Evolutionary conservation across 2,113 vertebrate species (phyloP).

Genomic region (Penelope pileata): DNA sequence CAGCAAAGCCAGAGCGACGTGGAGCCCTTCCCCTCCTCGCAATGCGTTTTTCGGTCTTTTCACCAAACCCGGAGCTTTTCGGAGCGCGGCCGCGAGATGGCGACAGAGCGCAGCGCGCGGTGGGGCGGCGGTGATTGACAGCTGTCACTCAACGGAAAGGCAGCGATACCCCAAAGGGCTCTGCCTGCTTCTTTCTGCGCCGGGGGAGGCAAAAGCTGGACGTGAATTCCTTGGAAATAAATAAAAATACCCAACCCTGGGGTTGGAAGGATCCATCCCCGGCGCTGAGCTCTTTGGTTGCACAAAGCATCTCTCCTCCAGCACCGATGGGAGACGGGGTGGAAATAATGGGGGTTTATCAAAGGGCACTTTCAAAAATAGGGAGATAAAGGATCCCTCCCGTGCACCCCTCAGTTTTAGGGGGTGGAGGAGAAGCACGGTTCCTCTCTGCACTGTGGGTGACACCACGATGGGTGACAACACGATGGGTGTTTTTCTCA

Average conservation of each 20-base stretch:
- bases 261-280: too few species aligned
- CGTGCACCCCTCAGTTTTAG: rapidly evolving
- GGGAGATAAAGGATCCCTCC: not conserved
- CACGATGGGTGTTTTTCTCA: too few species aligned
- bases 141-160: not conserved
- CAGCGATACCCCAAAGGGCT: not conserved
- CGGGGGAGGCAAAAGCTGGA: too few species aligned
- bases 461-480: too few species aligned
- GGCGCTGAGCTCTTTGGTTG: too few species aligned
- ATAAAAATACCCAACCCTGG: too few species aligned
- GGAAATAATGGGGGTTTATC: not conserved
- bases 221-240: too few species aligned
- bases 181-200: not conserved
- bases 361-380: not conserved
- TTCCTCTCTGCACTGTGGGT: rapidly evolving
- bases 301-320: not conserved
- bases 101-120: not conserved
- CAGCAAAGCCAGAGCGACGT: not conserved
- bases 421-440: not conserved
- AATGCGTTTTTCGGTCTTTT: too few species aligned
- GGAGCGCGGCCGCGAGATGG: not conserved
- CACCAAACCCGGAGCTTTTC: not conserved
- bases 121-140: not conserved
- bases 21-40: not conserved
- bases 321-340: not conserved